Percentiles rank a stretch among this genome's conserved stretches.
phyloP scores from a whole-genome alignment of 2,888 invertebrate species.

The Microctonus hyperodae region DNA sequence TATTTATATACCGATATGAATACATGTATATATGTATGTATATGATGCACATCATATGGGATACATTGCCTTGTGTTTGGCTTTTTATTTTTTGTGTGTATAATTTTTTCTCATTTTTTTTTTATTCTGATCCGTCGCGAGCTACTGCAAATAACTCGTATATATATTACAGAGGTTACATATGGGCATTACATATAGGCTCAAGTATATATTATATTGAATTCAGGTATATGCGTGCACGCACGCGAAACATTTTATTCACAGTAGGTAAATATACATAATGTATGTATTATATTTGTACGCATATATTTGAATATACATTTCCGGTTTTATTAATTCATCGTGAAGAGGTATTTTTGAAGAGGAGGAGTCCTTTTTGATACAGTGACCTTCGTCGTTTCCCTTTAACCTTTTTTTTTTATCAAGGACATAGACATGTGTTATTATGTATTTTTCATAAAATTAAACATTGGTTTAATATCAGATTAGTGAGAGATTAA shows the following conservation, averaged over 20 bases:
- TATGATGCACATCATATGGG: constrained; percentile 15
- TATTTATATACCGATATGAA: no score
- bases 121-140: not conserved
- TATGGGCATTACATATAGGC: not conserved
- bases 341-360: not conserved
- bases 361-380: not conserved
- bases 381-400: not conserved
- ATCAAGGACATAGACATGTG: not conserved
- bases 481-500: no score
- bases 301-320: not conserved
- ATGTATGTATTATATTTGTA: no score
- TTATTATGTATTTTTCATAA: no score
- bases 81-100: not conserved
- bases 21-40: not conserved
- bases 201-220: constrained; percentile 9
- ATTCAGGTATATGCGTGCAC: not conserved
- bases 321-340: constrained; percentile 4
- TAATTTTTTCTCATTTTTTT: not conserved
- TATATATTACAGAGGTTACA: not conserved
- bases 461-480: no score
- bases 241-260: constrained; percentile 1
- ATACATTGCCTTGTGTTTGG: not conserved
- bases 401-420: not conserved
- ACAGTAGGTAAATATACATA: not conserved
- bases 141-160: not conserved